Evolutionary conservation across 2,113 vertebrate species (phyloP), one percentile per base, ranked within the genome.

Genomic region (Podocnemis expansa): DNA sequence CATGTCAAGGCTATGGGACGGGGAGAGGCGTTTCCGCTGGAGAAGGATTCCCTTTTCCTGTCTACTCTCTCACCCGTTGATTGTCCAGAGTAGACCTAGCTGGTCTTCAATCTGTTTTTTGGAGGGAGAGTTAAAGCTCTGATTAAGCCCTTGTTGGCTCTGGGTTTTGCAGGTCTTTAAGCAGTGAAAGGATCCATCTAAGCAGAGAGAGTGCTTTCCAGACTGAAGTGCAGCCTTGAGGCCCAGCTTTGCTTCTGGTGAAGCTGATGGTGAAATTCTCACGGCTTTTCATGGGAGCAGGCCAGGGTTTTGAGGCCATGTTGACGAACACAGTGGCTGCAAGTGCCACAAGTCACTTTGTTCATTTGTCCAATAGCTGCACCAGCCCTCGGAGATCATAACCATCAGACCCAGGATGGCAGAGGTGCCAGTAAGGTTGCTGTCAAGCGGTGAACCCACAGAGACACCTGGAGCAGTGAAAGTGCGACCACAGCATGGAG

Each of bases 191-290:
- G 56, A 8, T 63, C 45, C 19, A 9, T 49, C 43, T 58, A 31
- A 47, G 17, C 10, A 22, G 0, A 2, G 38, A 43, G 43, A 17
- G 38, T 41, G 4, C 41, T 73, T 16, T 25, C 25, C 52, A 27
- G 19, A 2, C 1, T 2, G 11, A 41, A 2, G 2, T 13, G n/a
- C 31, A 4, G 4, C 13, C 21, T 1, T 5, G n/a, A 70, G n/a
- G 27, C 52, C 70, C 73, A 34, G 6, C 14, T 25, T 0, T 0
- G 41, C 8, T 67, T 67, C 78, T 1, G 0, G 41, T 4, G 4
- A 75, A 75, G 73, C 24, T 8, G 41, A 8, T 25, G 41, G 41
- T 25, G 22, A 75, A 45, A 75, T 12, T 45, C 73, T 27, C 10
- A 4, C 41, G 13, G 73, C 27, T 43, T 75, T 75, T 41, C 38